These are phyloP conservation scores for Nibea coibor DNA, from an alignment of 2,113 vertebrate species.

Conservation along the genomic window DNA sequence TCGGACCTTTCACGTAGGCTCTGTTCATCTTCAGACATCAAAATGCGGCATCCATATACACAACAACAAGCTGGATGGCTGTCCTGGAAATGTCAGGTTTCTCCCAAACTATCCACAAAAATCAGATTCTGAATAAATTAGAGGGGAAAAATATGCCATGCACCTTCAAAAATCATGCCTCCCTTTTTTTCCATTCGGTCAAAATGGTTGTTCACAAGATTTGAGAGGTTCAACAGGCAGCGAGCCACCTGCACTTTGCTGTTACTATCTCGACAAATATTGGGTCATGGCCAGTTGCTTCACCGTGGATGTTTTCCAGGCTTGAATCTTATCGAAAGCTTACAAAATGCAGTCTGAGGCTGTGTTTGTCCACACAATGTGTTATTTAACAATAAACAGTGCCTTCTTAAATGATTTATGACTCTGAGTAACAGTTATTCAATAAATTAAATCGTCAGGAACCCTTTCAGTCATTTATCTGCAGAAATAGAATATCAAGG, in stretches of 20 bases:
- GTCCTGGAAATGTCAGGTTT: not conserved
- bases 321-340: too few species aligned
- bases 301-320: not conserved
- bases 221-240: not conserved
- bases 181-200: not conserved
- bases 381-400: too few species aligned
- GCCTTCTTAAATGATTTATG: not conserved
- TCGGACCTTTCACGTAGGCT: not conserved
- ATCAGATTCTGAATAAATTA: not conserved
- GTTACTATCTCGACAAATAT: not conserved
- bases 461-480: not conserved
- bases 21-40: not conserved
- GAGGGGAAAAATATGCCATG: too few species aligned
- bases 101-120: not conserved
- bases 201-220: not conserved
- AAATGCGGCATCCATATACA: not conserved
- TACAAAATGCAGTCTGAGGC: too few species aligned
- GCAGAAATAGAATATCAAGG: not conserved
- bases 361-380: not conserved
- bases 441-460: not conserved
- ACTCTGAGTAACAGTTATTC: not conserved
- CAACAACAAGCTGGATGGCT: not conserved
- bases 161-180: not conserved
- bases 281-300: not conserved
- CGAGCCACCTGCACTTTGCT: not conserved